Base-by-base conservation (phyloP, 2,113 vertebrate genomes). In the Zeus faber region DNA sequence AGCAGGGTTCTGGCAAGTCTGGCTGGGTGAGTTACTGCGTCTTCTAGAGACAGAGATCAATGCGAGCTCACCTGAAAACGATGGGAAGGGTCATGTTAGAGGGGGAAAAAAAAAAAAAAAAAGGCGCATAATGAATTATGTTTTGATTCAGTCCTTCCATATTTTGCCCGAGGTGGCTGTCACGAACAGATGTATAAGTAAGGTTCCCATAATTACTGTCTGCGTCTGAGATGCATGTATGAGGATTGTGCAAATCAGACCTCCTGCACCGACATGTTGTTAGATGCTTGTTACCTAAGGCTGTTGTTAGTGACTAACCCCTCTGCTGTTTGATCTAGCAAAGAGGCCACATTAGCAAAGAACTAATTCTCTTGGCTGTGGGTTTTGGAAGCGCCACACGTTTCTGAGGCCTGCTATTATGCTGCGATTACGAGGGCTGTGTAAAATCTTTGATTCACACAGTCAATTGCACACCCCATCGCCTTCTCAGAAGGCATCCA, bases 321-420 rank as follows among this genome's bases (percentile, higher is more conserved):
- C 55, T 65, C 44, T 47, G 62, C 49, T 17, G 57, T 87, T 85
- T 85, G 79, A 87, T 87, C 79, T 80, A 46, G 72, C 66, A 70
- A 76, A 81, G 76, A 80, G 79, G 79, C 68, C 77, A 80, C 85
- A 89, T 90, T 88, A 89, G 83, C 59, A 22, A 58, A 66, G 74
- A 10, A 85, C 86, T 90, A 86, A 89, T 88, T 88, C 84, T 74
- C 62, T 67, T 58, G 67, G 54, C 70, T 82, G 77, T 80, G 76
- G 65, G 72, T 86, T 84, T 33, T 70, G 67, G 69, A 78, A 79
- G 70, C 57, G 35, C 58, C 49, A 57, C 62, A 62, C 52, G 49
- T 78, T 83, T 65, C 67, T 49, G 39, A 65, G 54, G 50, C 55
- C 62, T 59, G 46, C 65, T 64, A 65, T 81, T 72, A 70, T 57